phyloP scores from a whole-genome alignment of 1,140 invertebrate genomes.

The Lordiphosa collinella region DNA sequence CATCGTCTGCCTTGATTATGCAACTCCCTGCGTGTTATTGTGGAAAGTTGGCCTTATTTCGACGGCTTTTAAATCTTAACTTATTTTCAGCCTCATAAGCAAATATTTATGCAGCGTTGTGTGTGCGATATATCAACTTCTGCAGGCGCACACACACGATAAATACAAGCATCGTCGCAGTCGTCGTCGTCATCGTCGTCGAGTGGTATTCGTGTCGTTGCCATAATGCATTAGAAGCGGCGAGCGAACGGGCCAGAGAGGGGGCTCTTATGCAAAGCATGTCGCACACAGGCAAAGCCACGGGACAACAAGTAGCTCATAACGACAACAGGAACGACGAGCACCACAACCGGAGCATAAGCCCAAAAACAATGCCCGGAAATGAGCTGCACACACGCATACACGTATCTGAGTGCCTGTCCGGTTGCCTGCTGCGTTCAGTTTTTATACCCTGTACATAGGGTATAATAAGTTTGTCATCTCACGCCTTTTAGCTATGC shows the following conservation, averaged over 20 bases:
- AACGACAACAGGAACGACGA: constrained; percentile 22
- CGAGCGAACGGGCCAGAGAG: constrained; percentile 13
- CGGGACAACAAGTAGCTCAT: constrained; percentile 74
- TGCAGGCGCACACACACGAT: constrained; percentile 18
- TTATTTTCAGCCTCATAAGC: constrained; percentile 77
- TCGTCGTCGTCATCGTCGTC: constrained; percentile 12
- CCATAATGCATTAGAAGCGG: constrained; percentile 71
- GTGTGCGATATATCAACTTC: constrained; percentile 26
- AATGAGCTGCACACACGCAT: constrained; percentile 67
- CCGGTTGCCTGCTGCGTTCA: constrained; percentile 25
- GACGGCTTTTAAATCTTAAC: constrained; percentile 65
- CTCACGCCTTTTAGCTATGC: no score
- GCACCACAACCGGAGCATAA: constrained; percentile 8
- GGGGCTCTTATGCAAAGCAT: constrained; percentile 51
- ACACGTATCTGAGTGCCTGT: constrained; percentile 6
- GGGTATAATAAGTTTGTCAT: no score
- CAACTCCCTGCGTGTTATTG: constrained; percentile 7
- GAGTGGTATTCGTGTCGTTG: constrained; percentile 60
- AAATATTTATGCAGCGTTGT: constrained; percentile 61
- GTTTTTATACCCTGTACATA: constrained; percentile 14
- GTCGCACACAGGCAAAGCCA: constrained; percentile 46
- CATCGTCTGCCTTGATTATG: constrained; percentile 52
- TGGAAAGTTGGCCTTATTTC: constrained; percentile 68
- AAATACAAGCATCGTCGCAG: constrained; percentile 12
- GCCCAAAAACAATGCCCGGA: constrained; percentile 67